These are phyloP conservation scores for Phylloscopus whistleri DNA, from an alignment of 2,113 vertebrate genomes.

Conservation along the genomic window DNA sequence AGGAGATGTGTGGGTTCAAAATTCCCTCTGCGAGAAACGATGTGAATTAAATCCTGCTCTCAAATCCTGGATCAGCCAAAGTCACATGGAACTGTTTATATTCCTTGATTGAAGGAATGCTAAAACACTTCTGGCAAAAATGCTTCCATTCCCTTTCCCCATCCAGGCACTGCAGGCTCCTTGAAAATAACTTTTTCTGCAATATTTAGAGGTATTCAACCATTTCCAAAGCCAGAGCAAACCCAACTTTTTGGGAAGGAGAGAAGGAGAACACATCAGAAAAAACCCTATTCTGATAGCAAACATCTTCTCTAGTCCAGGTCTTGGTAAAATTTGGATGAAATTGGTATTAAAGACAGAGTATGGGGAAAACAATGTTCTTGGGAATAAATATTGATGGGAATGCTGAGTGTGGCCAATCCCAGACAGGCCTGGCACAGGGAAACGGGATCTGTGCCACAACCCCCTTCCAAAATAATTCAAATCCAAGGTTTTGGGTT, in stretches of 20 bases:
- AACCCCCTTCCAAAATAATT: neutral
- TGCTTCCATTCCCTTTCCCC: neutral
- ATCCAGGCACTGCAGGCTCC: neutral
- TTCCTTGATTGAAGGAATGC: constrained; percentile 41
- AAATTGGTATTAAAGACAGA: neutral
- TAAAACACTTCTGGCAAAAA: constrained; percentile 44
- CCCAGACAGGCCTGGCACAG: neutral
- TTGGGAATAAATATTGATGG: neutral
- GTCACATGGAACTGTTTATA: constrained; percentile 63
- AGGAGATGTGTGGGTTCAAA: neutral
- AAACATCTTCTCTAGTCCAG: neutral
- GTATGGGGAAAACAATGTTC: neutral
- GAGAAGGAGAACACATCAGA: neutral
- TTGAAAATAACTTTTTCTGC: neutral
- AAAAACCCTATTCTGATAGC: neutral
- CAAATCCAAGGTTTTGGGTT: neutral
- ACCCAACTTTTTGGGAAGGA: neutral
- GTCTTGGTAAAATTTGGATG: neutral
- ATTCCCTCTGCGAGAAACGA: constrained; percentile 3
- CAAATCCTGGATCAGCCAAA: constrained; percentile 15
- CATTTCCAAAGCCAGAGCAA: neutral
- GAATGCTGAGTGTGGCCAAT: neutral
- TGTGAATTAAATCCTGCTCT: constrained; percentile 8
- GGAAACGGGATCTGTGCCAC: neutral
- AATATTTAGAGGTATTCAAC: neutral